A percentile compares a stretch with the other conserved stretches of the same genome.
Evolutionary conservation across 2,888 invertebrate genomes (phyloP).

Genomic region (Caenorhabditis drosophilae): DNA sequence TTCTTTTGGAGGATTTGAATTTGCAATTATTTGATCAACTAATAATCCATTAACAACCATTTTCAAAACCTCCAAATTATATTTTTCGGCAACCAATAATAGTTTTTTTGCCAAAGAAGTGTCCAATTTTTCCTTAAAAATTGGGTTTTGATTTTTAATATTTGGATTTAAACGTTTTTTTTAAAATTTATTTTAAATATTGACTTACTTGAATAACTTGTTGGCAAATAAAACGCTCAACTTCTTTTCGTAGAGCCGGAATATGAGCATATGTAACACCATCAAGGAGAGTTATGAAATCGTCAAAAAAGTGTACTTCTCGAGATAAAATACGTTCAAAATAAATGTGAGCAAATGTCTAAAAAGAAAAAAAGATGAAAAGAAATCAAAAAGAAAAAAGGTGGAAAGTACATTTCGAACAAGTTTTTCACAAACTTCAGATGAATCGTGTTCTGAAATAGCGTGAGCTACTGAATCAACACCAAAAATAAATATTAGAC

Average conservation of each 20-base stretch:
- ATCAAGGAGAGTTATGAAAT: slow-evolving; percentile 60
- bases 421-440: slow-evolving; percentile 36
- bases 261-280: slow-evolving; percentile 58
- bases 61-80: slow-evolving; percentile 58
- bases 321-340: slow-evolving; percentile 58
- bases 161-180: too few relatives aligned
- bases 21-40: slow-evolving; percentile 48
- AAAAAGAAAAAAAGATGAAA: slow-evolving; percentile 20
- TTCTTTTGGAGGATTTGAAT: slow-evolving; percentile 48
- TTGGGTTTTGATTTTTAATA: too few relatives aligned
- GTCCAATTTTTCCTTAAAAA: slow-evolving; percentile 54
- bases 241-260: slow-evolving; percentile 60
- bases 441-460: slow-evolving; percentile 26
- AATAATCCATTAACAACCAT: slow-evolving; percentile 58
- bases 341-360: slow-evolving; percentile 65
- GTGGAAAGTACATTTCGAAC: slow-evolving; percentile 32
- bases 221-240: slow-evolving; percentile 63
- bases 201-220: slow-evolving; percentile 60
- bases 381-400: not conserved
- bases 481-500: slow-evolving; percentile 58
- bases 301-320: slow-evolving; percentile 62
- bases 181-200: not conserved
- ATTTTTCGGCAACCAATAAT: slow-evolving; percentile 62
- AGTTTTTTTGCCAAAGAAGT: slow-evolving; percentile 61
- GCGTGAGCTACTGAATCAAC: slow-evolving; percentile 42